These are phyloP conservation scores for Lordiphosa andalusiaca DNA, from an alignment of 2,888 invertebrate genomes.

Conservation along the genomic window DNA sequence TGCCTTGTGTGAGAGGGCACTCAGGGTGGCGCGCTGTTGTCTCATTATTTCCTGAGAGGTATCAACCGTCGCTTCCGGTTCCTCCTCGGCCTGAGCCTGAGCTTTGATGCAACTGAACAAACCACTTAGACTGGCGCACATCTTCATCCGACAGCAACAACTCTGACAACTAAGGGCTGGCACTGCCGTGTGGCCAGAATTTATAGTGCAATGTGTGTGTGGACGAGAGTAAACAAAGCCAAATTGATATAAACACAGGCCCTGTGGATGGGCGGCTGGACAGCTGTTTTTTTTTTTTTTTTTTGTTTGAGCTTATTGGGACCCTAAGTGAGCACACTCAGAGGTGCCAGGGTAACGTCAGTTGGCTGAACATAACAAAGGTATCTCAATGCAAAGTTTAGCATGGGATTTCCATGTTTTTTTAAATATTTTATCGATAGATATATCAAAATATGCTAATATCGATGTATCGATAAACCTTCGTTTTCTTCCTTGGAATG, in stretches of 20 bases:
- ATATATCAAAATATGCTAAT: no score
- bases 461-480: no score
- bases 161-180: neutral
- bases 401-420: no score
- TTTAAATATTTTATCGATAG: no score
- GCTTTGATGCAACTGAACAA: constrained; percentile 37
- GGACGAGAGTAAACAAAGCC: neutral
- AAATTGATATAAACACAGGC: constrained; percentile 2
- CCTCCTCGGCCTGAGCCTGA: constrained; percentile 1
- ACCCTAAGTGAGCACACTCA: no score
- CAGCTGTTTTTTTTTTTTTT: constrained; percentile 1
- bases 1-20: neutral
- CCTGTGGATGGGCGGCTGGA: neutral
- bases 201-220: constrained; percentile 16
- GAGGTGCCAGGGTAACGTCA: no score
- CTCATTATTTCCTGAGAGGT: neutral
- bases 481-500: no score
- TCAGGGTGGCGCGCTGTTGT: neutral
- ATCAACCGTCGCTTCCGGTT: neutral
- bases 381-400: no score
- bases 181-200: constrained; percentile 6
- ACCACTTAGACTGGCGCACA: constrained; percentile 40
- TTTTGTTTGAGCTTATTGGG: no score
- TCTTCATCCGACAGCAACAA: neutral
- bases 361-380: no score